Base-by-base conservation (phyloP, 2,888 invertebrate species). In the Drosophila picticornis region DNA sequence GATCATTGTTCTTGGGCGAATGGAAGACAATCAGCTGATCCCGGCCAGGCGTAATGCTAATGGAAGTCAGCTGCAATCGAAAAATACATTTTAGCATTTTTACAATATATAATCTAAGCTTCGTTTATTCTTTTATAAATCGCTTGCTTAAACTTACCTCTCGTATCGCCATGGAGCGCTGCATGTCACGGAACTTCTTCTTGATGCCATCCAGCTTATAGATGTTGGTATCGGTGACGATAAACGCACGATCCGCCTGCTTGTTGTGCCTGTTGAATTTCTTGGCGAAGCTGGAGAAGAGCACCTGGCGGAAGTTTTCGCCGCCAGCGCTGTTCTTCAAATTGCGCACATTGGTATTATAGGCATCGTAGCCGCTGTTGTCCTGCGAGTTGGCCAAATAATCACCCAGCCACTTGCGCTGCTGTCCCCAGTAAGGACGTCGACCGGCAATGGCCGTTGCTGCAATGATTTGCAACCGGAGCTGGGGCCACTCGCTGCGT, bases 11-110 rank as follows among this genome's bases (percentile, higher is more conserved):
- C 22, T 96, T 95, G 58, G 96, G 96, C 56, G 98, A 96, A 93
- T 98, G 98, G 81, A 99, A 94, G 61, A 98, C 96, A 71, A 97
- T 95, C 76, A 99, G 94, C 92, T 98, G 98, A 92, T 98, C 98
- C 68, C 95, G 95, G 6, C 97, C 97, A 36, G 97, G 96, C 90
- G 97, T 97, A 34, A 98, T 95, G 84, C 97, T 97, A 52, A 98
- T 92, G 0, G 97, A 97, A 0, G 97, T 97, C 60, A 98, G 94
- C 96, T 96, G 78, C 46, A 75, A 79, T 67, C 13, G 13, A 34
- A 61, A 16, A 34, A 11, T 13, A 3, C 10, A 10, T 16, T 22
- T 19, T 0, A n/a, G 11, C n/a, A 51, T 29, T n/a, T 27, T 11
- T 5, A 51, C 3, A 11, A 1, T 19, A 51, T 19, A 19, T 19